Evolutionary conservation across 2,113 vertebrate genomes (phyloP), one percentile per base, ranked within the genome.

Genomic region (Emydocephalus ijimae): DNA sequence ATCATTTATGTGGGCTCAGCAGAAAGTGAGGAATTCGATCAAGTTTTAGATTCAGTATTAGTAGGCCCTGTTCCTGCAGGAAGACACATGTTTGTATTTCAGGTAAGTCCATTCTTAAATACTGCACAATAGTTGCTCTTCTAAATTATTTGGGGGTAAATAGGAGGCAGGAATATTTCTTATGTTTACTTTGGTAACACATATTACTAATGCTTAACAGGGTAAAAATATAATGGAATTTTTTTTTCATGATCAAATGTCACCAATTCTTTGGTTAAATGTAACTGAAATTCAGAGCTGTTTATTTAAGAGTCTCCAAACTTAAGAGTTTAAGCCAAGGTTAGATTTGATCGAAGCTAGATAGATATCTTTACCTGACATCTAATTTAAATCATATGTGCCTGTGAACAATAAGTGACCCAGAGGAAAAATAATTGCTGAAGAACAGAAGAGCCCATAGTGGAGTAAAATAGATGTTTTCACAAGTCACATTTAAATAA

Each of bases 51-150:
- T 96, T 98, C 98, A 81, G 98, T 98, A 94, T 97, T 98, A 97
- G 98, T 98, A 92, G 98, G 98, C 92, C 98, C 98, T 92, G 98
- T 98, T 95, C 98, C 98, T 94, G 98, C 98, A 0, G 98, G 98
- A 95, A 97, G 98, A 96, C 98, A 98, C 93, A 98, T 98, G 98
- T 98, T 98, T 97, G 98, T 98, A 95, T 98, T 98, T 97, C 98
- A 98, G 98, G 98, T 98, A 97, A 97, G 97, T 92, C 34, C 54
- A 11, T n/a, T 95, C 92, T 92, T 95, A 64, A 93, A 24, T 5
- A 0, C 90, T 64, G 93, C 89, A 94, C 52, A 90, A 93, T 39
- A 29, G 24, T 43, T 81, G 21, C 20, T 89, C 20, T 24, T 81
- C 20, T 86, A 54, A 88, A 87, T 21, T 39, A 18, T 81, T 39